Base-by-base conservation (phyloP, 2,888 invertebrate species). In the Lepeophtheirus nordmannii region DNA sequence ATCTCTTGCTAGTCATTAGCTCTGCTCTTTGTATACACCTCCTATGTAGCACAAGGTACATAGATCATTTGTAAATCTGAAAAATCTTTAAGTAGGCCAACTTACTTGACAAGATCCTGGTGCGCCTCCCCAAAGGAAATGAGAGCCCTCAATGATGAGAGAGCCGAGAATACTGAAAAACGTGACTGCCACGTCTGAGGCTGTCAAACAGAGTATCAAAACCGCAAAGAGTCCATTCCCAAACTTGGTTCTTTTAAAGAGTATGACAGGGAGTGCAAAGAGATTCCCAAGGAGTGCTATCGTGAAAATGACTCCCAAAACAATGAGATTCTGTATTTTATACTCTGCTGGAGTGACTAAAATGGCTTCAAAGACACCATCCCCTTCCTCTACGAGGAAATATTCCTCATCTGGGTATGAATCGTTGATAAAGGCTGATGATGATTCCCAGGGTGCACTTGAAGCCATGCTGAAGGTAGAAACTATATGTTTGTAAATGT, bases 151-250 rank as follows among this genome's bases (percentile, higher is more conserved):
- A 30, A 60, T 30, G 17, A 60, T 38, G 11, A 60, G 39, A 14
- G 60, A 60, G 30, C 64, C 64, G 20, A 64, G 30, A 41, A 64
- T 23, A 56, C 64, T 56, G 37, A 23, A 64, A 17, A 46, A 64
- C 12, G 41, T 46, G 14, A 46, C 46, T 23, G 46, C 41, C 17
- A 64, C 53, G 22, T 64, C 64, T 8, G 56, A 22, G 17, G 41
- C 23, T 23, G 64, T 64, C 14, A 64, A 30, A 37, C 64, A 64
- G 10, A 64, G 64, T 30, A 64, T 46, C 23, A 64, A 23, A 14
- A 64, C 64, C n/a, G 64, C 64, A 56, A 64, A 64, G n/a, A 41
- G 57, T n/a, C 64, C 64, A 56, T 64, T 64, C 23, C 64, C 64
- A 57, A 64, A 64, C 38, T 64, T 64, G 20, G 64, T 64, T 30